Base-by-base conservation (phyloP, 2,797 vertebrate genomes). In the Todus mexicanus region DNA sequence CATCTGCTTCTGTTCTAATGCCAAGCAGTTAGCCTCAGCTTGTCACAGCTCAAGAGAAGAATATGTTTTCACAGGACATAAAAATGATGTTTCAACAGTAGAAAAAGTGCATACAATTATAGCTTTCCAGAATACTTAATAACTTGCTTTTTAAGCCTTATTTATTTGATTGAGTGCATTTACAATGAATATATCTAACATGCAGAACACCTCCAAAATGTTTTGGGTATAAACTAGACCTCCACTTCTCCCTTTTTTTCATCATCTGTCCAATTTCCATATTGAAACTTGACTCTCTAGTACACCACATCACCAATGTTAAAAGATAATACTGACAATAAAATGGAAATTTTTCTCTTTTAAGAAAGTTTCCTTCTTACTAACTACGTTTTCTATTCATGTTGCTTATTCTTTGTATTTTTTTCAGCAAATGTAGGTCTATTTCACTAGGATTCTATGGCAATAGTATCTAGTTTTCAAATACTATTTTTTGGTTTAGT, bases 1-100 rank as follows among this genome's bases (percentile, higher is more conserved):
- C 73, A 81, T 69, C 63, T 84, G 76, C 59, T 92, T 64, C 73
- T 95, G 66, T 84, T 87, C 80, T 94, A 91, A 88, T 84, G 87
- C 68, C 90, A 93, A 70, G 38, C 66, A 82, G 77, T 80, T 83
- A 80, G 71, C 43, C 60, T 89, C 53, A 90, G 57, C 53, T 61
- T 80, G 74, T 47, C 68, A 74, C 45, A 88, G 74, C 50, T 82
- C 64, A 82, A 61, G 35, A 82, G 43, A 80, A 69, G 31, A 75
- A 3, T 56, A 90, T 37, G 33, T 53, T 90, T 92, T 76, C 81
- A 84, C 15, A 73, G 87, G 27, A 82, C 61, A 68, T 69, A 84
- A 82, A 91, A 90, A 37, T n/a, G 8, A 90, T 60, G 12, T 53
- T 95, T 79, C 50, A 82, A 47, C 19, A 70, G 26, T 5, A 64